These are phyloP conservation scores for Frankliniella intonsa DNA, from an alignment of 2,888 invertebrate genomes.

Conservation along the genomic window DNA sequence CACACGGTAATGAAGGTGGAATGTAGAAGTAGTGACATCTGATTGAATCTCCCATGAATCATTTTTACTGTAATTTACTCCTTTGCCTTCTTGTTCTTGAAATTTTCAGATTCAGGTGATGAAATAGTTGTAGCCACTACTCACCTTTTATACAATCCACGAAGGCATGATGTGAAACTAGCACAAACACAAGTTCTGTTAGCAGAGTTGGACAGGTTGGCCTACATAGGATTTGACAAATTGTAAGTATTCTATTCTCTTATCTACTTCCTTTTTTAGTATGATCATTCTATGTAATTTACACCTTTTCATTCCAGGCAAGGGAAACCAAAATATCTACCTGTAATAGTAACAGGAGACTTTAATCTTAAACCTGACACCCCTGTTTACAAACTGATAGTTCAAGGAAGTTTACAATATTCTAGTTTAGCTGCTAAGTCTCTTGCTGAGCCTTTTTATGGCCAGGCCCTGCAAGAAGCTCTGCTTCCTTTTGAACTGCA, in stretches of 20 bases:
- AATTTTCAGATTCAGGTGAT: slow-evolving; percentile 37
- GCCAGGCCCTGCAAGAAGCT: slow-evolving; percentile 31
- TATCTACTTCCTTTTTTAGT: slow-evolving; percentile 1
- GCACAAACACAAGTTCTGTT: slow-evolving; percentile 82
- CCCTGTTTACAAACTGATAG: slow-evolving; percentile 39
- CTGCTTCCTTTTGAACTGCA: slow-evolving; percentile 45
- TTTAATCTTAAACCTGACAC: slow-evolving; percentile 79
- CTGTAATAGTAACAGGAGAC: slow-evolving; percentile 87
- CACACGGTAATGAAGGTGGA: slow-evolving; percentile 56
- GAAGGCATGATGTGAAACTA: slow-evolving; percentile 79
- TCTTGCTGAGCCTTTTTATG: slow-evolving; percentile 15
- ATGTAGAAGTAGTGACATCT: background rate
- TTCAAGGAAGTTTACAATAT: slow-evolving; percentile 37
- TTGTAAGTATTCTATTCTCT: slow-evolving; percentile 41
- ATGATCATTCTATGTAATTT: background rate
- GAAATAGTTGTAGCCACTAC: slow-evolving; percentile 82
- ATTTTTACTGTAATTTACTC: background rate
- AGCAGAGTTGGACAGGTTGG: slow-evolving; percentile 76
- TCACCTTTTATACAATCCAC: slow-evolving; percentile 89
- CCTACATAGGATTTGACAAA: slow-evolving; percentile 50
- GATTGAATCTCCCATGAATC: no score
- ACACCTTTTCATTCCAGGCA: slow-evolving; percentile 20
- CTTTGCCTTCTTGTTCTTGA: no score
- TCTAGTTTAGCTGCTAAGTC: slow-evolving; percentile 35
- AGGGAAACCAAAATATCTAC: slow-evolving; percentile 55